These are phyloP conservation scores for Ladona fulva DNA, from an alignment of 1,140 invertebrate genomes.

Conservation along the genomic window DNA sequence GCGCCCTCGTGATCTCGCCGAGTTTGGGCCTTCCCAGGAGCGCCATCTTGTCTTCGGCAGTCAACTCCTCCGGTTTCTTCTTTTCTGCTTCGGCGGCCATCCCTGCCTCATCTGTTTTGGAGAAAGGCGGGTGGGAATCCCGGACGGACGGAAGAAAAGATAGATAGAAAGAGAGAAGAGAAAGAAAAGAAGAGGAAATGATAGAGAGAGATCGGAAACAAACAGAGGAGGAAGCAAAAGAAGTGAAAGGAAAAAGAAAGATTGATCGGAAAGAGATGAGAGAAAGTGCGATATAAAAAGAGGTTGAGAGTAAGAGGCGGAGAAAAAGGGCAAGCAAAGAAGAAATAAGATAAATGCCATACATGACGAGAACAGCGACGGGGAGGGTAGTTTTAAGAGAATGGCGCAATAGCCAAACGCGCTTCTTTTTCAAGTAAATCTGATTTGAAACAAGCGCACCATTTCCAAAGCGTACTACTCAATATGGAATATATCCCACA, in stretches of 20 bases:
- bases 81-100: slow-evolving; percentile 49
- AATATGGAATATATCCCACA: background rate
- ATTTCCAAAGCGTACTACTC: background rate
- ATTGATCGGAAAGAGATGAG: background rate
- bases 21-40: slow-evolving; percentile 82
- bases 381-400: background rate
- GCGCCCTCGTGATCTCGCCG: slow-evolving; percentile 72
- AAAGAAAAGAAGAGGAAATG: background rate
- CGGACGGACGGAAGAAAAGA: background rate
- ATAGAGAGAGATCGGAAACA: background rate
- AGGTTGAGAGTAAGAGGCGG: background rate
- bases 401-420: too few relatives aligned
- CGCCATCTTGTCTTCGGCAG: slow-evolving; percentile 76
- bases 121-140: slow-evolving; percentile 21
- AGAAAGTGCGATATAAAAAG: background rate
- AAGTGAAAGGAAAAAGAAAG: background rate
- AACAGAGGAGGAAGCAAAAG: background rate
- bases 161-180: background rate
- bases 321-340: background rate
- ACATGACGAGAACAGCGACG: background rate
- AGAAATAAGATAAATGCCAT: background rate
- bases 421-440: too few relatives aligned
- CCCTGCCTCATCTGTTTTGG: slow-evolving; percentile 47
- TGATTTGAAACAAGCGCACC: background rate
- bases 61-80: slow-evolving; percentile 52